Conservation (phyloP, 2,888 invertebrate genomes). For the Eulithis testata region DNA sequence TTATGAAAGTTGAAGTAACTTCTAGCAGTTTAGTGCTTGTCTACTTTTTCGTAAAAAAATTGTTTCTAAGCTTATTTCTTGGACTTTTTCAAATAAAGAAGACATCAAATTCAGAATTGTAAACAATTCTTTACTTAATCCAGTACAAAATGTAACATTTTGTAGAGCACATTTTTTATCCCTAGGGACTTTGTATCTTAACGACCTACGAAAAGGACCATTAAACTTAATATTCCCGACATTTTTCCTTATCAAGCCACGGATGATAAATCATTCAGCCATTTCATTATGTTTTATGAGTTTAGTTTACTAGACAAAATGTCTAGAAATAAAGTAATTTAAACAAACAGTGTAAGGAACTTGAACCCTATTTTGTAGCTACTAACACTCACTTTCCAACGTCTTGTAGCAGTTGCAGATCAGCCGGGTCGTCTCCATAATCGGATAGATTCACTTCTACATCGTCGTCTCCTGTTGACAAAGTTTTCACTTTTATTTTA, state of each 20-base stretch:
- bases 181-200: conserved; percentile 25
- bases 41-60: too few relatives aligned
- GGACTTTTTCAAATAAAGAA: too few relatives aligned
- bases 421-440: conserved; percentile 87
- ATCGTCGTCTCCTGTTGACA: conserved; percentile 77
- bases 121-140: too few relatives aligned
- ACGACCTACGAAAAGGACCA: conserved; percentile 20
- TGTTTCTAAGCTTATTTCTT: too few relatives aligned
- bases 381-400: conserved; percentile 87
- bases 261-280: conserved; percentile 31
- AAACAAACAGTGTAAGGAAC: conserved; percentile 2
- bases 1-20: too few relatives aligned
- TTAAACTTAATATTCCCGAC: conserved; percentile 31
- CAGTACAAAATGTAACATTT: not conserved
- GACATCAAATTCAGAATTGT: too few relatives aligned
- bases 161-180: conserved; percentile 16
- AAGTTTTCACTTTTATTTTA: conserved; percentile 31
- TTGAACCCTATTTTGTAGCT: not conserved
- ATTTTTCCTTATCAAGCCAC: conserved; percentile 29
- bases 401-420: conserved; percentile 86
- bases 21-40: too few relatives aligned
- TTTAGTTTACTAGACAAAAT: conserved; percentile 20
- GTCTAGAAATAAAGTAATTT: conserved; percentile 5
- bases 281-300: conserved; percentile 28
- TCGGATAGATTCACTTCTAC: conserved; percentile 77